Conservation (phyloP, 2,113 vertebrate genomes). For the Rhinolophus ferrumequinum region DNA sequence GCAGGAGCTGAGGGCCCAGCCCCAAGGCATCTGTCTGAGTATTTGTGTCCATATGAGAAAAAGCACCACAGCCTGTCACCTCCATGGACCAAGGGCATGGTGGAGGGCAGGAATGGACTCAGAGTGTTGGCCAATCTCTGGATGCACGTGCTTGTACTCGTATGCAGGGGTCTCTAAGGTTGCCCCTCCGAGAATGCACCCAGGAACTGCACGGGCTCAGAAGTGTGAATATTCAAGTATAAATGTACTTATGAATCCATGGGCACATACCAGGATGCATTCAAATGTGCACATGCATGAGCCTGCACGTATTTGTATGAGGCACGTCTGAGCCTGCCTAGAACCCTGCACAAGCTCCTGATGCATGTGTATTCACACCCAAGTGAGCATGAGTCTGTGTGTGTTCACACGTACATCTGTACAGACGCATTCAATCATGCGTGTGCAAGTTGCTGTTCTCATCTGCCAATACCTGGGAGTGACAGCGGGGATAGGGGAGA, state of each 20-base stretch:
- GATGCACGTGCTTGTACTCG: neutral
- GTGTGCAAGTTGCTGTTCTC: neutral
- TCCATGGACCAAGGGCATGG: neutral
- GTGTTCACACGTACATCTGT: neutral
- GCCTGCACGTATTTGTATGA: neutral
- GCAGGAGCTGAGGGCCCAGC: neutral
- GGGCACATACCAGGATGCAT: neutral
- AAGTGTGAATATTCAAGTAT: neutral
- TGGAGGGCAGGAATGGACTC: neutral
- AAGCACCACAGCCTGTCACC: neutral
- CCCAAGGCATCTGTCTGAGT: neutral
- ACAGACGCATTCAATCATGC: neutral
- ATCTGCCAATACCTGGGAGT: neutral
- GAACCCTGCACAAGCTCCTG: neutral
- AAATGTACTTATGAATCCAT: neutral
- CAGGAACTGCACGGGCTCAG: neutral
- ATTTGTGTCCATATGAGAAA: neutral
- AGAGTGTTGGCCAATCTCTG: neutral
- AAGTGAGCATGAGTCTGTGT: neutral
- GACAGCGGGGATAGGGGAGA: neutral
- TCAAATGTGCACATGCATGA: neutral
- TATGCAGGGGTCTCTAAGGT: neutral
- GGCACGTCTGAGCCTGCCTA: neutral
- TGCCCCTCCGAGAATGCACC: neutral
- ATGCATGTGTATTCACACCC: neutral